These are phyloP conservation scores for Aplochiton taeniatus DNA, from an alignment of 2,797 vertebrate genomes.

Conservation along the genomic window DNA sequence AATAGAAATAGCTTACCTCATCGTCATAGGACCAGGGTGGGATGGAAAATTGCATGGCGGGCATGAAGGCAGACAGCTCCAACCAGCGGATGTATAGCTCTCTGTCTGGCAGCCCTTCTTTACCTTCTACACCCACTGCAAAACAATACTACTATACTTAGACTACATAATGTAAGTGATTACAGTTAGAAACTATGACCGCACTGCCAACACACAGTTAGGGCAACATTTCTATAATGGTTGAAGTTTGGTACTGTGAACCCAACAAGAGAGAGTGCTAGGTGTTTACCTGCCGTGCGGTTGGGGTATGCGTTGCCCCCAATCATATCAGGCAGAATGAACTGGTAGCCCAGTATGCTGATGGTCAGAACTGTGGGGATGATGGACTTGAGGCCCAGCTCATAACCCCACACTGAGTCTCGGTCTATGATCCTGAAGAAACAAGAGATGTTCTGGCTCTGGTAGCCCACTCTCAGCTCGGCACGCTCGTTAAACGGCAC, in stretches of 20 bases:
- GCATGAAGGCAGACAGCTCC: constrained; percentile 94
- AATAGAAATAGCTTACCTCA: constrained; percentile 58
- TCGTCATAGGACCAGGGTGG: constrained; percentile 90
- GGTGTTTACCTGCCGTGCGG: constrained; percentile 59
- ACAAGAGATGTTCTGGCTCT: constrained; percentile 95
- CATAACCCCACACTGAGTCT: constrained; percentile 91
- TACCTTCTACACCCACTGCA: constrained; percentile 39
- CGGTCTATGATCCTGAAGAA: constrained; percentile 94
- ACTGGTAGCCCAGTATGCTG: constrained; percentile 86
- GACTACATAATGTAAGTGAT: constrained; percentile 1
- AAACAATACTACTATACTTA: constrained; percentile 20
- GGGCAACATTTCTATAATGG: too few relatives aligned
- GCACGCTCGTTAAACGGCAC: constrained; percentile 82
- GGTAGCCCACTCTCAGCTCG: constrained; percentile 86
- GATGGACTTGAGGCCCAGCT: constrained; percentile 91
- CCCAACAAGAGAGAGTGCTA: too few relatives aligned
- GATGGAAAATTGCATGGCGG: constrained; percentile 94
- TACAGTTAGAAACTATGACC: too few relatives aligned
- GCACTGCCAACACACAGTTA: too few relatives aligned
- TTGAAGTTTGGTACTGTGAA: too few relatives aligned
- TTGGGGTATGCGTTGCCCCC: constrained; percentile 83
- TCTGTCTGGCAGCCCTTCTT: constrained; percentile 75
- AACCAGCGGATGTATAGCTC: constrained; percentile 95
- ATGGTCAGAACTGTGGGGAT: constrained; percentile 88
- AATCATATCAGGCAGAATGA: constrained; percentile 86